Conservation (phyloP, 2,113 vertebrate genomes). For the Prionailurus viverrinus region DNA sequence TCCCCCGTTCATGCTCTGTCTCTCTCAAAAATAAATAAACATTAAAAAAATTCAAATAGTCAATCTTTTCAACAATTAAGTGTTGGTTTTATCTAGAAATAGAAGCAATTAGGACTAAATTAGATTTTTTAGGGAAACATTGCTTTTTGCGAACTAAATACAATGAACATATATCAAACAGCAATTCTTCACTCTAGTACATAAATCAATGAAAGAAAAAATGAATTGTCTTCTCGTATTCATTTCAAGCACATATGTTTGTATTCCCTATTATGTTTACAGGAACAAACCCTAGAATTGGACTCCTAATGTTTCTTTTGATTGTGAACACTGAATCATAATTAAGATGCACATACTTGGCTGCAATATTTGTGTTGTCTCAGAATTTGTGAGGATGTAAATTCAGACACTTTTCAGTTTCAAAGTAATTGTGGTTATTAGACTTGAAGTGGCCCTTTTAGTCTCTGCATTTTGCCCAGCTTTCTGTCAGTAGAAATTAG, state of each 20-base stretch:
- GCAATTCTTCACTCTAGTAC: conserved; percentile 43
- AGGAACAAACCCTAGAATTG: conserved; percentile 57
- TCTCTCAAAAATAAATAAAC: no score
- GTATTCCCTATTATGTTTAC: neutral
- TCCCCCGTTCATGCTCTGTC: no score
- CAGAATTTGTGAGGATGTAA: conserved; percentile 50
- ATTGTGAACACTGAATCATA: neutral
- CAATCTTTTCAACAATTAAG: conserved; percentile 57
- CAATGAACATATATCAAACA: conserved; percentile 45
- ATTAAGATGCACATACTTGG: conserved; percentile 13
- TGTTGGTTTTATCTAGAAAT: conserved; percentile 51
- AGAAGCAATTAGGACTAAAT: conserved; percentile 60
- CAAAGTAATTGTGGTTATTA: conserved; percentile 54
- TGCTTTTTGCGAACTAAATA: conserved; percentile 51
- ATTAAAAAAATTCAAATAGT: conserved; percentile 21
- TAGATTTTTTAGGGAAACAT: conserved; percentile 44
- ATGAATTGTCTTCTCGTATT: conserved; percentile 62
- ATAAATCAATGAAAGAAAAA: conserved; percentile 54
- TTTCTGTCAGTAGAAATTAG: conserved; percentile 60
- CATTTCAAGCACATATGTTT: conserved; percentile 48
- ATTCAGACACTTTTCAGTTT: neutral
- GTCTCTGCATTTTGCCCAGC: conserved; percentile 60
- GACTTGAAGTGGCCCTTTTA: conserved; percentile 57
- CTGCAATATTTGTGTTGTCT: neutral
- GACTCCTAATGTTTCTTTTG: conserved; percentile 51